Conservation (phyloP, 2,113 vertebrate species). For the Chloebia gouldiae region DNA sequence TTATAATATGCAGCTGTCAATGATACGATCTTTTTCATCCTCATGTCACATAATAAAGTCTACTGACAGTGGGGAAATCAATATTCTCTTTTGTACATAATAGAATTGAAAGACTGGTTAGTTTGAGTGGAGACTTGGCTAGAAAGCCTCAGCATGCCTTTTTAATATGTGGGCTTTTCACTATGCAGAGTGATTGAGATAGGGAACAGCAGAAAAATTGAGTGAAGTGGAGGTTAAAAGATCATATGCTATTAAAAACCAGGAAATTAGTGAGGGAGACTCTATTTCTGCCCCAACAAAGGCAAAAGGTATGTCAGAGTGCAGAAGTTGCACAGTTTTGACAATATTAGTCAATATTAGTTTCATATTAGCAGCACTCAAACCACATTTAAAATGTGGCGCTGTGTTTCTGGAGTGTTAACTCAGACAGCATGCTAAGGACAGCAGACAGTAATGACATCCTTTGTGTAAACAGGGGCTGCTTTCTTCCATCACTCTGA, state of each 20-base stretch:
- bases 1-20: background rate
- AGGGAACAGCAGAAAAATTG: background rate
- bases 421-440: background rate
- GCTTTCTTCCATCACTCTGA: background rate
- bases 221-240: background rate
- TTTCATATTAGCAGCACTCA: background rate
- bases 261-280: background rate
- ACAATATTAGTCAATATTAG: background rate
- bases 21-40: background rate
- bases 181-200: background rate
- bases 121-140: background rate
- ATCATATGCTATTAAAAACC: background rate
- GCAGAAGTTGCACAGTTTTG: background rate
- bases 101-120: background rate
- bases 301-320: background rate
- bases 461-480: background rate
- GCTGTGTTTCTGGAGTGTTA: background rate
- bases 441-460: background rate
- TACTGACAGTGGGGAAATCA: background rate
- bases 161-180: background rate
- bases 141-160: background rate
- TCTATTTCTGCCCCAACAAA: background rate
- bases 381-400: background rate
- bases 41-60: background rate
- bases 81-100: background rate